Percentiles rank a stretch among this genome's conserved stretches.
phyloP scores from a whole-genome alignment of 2,888 invertebrate species.

The Tupiocoris notatus region DNA sequence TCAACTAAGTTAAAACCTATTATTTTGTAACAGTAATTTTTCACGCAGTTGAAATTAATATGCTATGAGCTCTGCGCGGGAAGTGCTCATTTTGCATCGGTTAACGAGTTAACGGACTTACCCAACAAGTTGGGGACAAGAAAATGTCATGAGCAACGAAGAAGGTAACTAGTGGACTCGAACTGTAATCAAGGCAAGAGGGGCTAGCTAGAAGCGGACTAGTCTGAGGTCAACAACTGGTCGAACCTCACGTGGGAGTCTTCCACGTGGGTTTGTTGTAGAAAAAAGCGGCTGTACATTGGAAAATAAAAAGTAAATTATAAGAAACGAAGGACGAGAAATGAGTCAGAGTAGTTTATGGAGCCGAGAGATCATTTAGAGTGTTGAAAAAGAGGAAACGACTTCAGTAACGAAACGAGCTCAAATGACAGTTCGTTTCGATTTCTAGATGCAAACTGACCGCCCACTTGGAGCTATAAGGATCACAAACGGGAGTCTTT shows the following conservation, averaged over 20 bases:
- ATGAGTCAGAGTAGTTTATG: not conserved
- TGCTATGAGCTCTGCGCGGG: no score
- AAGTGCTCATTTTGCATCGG: no score
- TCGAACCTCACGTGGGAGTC: slow-evolving; percentile 29
- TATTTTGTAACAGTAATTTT: no score
- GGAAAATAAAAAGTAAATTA: not conserved
- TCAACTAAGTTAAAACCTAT: no score
- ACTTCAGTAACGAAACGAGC: not conserved
- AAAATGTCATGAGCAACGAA: no score
- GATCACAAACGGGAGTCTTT: no score
- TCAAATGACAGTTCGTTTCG: not conserved
- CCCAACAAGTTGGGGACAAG: not conserved
- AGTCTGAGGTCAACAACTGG: slow-evolving; percentile 35
- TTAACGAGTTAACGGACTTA: not conserved
- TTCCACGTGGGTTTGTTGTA: slow-evolving; percentile 27
- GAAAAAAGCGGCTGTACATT: not conserved
- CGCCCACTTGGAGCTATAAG: not conserved
- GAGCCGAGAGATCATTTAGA: no score
- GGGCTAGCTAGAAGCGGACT: not conserved
- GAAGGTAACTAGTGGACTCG: no score
- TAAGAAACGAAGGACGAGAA: not conserved
- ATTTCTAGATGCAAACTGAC: not conserved
- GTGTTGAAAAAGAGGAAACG: not conserved
- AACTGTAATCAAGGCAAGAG: not conserved
- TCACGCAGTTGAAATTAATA: no score